Percentiles rank a stretch among this genome's conserved stretches.
phyloP scores from a whole-genome alignment of 2,797 vertebrate species.

The Australoheros facetus region DNA sequence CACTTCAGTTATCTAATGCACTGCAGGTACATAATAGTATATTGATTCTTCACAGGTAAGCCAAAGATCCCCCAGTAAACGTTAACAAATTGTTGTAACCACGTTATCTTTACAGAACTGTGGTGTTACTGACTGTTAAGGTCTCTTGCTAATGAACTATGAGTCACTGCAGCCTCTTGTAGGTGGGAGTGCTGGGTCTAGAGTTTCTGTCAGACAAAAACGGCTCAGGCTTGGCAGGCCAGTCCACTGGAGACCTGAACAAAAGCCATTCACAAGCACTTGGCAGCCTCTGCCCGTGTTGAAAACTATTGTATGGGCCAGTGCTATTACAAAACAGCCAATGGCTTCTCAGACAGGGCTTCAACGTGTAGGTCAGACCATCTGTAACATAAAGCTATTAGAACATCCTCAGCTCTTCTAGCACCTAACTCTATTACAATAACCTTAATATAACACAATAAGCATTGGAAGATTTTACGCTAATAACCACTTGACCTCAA shows the following conservation, averaged over 20 bases:
- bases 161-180: conserved; percentile 74
- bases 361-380: conserved; percentile 14
- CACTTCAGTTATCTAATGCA: conserved; percentile 6
- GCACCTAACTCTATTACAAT: conserved; percentile 4
- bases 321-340: conserved; percentile 38
- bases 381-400: conserved; percentile 9
- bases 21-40: neutral
- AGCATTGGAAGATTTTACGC: conserved; percentile 9
- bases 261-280: conserved; percentile 71
- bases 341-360: conserved; percentile 23
- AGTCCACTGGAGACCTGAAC: conserved; percentile 54
- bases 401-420: conserved; percentile 13
- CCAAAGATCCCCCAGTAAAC: neutral
- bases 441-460: conserved; percentile 1
- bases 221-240: conserved; percentile 51
- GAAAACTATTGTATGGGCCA: conserved; percentile 51
- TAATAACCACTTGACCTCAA: conserved; percentile 44
- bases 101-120: conserved; percentile 36
- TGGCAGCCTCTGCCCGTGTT: conserved; percentile 56
- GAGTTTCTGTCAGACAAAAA: conserved; percentile 63
- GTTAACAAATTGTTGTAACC: conserved; percentile 31
- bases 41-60: conserved; percentile 26
- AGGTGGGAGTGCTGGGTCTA: conserved; percentile 55
- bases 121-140: conserved; percentile 55
- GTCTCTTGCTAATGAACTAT: conserved; percentile 67